Base-by-base conservation (phyloP, 2,888 invertebrate genomes). In the Ennomos quercinarius region DNA sequence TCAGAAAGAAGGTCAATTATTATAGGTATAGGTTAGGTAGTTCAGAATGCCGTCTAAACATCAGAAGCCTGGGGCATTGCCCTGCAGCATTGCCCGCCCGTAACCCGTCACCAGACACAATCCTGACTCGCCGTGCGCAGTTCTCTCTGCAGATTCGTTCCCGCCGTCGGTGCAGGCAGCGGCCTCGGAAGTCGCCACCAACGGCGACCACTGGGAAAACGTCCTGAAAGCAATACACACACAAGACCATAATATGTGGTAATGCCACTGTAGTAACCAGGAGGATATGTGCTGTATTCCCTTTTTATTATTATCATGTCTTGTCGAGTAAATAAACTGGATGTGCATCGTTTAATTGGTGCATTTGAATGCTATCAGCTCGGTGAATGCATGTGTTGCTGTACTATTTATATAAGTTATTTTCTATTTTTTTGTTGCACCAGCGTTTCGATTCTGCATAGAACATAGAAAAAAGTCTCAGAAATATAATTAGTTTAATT, bases 191-290 rank as follows among this genome's bases (percentile, higher is more conserved):
- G 94, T 94, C 80, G 94, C 94, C 83, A 86, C 90, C 88, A 93
- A 93, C 88, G 94, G 94, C 79, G 94, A 94, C 92, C 94, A 93
- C 84, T 94, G 94, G 93, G 95, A 95, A 94, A 94, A 93, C 89
- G 93, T 93, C 87, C 93, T 95, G 93, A 93, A 92, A 89, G 86
- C 91, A 70, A 89, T 91, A 74, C 89, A 89, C 83, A 83, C 90
- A 85, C 92, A 91, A 89, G 91, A 93, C 74, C 88, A 87, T 85
- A 89, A 86, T 83, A 83, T 92, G 92, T 93, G 93, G 93, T 93
- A 93, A 93, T 90, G 84, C 89, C 88, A 89, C 90, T 84, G 77
- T 83, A 81, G 66, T 67, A 71, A 50, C 68, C 79, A 75, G 76
- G 78, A 87, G 85, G 87, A 89, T 84, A 83, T 80, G 82, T 86